Evolutionary conservation across 2,113 vertebrate genomes (phyloP).

Genomic region (Proteles cristata): DNA sequence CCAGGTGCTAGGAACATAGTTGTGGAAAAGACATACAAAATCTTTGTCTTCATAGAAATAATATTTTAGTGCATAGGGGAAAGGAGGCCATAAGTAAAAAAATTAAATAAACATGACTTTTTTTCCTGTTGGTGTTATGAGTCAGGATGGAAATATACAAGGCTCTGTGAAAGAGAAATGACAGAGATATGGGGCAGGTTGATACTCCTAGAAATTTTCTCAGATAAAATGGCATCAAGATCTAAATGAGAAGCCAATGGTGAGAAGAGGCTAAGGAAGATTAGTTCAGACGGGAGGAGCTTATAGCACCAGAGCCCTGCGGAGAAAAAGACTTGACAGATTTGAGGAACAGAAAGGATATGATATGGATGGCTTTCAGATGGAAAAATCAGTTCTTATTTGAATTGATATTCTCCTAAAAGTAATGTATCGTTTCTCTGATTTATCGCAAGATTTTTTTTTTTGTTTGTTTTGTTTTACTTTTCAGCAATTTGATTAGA

Average conservation of each 20-base stretch:
- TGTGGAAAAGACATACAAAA: not conserved
- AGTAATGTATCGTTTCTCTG: not conserved
- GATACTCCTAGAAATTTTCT: not conserved
- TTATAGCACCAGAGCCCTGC: not conserved
- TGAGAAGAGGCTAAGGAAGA: not conserved
- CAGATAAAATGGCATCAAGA: not conserved
- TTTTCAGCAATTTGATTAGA: not conserved
- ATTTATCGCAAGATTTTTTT: not conserved
- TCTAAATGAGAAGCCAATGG: not conserved
- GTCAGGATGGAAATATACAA: not conserved
- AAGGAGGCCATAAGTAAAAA: not conserved
- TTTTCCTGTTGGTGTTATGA: not conserved
- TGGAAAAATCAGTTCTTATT: not conserved
- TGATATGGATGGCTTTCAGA: not conserved
- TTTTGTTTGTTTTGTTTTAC: not conserved
- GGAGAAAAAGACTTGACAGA: not conserved
- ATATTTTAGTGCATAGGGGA: not conserved
- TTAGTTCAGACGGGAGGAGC: not conserved
- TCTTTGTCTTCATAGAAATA: not conserved
- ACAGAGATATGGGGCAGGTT: not conserved
- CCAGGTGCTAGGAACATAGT: not conserved
- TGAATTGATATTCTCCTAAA: not conserved
- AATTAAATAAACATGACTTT: not conserved
- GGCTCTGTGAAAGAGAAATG: not conserved
- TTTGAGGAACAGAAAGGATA: conserved; percentile 7